Evolutionary conservation across 2,113 vertebrate genomes (phyloP), one percentile per base, ranked within the genome.

Genomic region (Macquaria ambigua): DNA sequence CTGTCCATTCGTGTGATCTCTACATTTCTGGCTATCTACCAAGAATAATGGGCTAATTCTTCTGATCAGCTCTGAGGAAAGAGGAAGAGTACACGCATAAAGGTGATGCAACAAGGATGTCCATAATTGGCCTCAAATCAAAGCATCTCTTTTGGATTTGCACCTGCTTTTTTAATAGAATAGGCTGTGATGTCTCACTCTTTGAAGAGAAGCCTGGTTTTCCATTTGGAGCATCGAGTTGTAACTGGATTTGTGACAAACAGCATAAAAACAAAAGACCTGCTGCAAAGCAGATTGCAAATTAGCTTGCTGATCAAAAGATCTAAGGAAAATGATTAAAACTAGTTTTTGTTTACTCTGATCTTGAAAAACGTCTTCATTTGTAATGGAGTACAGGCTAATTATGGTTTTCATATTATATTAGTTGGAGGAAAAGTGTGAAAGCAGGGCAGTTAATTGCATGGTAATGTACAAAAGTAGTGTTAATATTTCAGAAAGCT

Each of bases 151-250:
- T 84, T 91, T 70, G 72, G 25, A 80, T 82, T 81, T 77, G 80
- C 89, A 86, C 91, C 91, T 93, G 87, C 66, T 84, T 68, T 74
- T 68, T 61, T 74, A 59, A 84, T 69, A 66, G 69, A 87, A 80
- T 37, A 74, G 55, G 39, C 87, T 88, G 90, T 91, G 89, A 91
- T 89, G 83, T 90, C 64, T 87, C 58, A 21, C 41, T 88, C 90
- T 92, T 92, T 93, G 89, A 91, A 91, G 90, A 62, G 78, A 82
- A 74, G 66, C 63, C 66, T 25, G 62, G 3, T 84, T 89, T 90
- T 82, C 46, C 81, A 69, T 79, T 79, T 72, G 63, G 50, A 70
- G 56, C 62, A 78, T 55, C 0, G 74, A 79, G 64, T 67, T 85
- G 56, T 77, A 82, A 71, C 73, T 83, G 69, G 58, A 79, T 88